Evolutionary conservation across 2,113 vertebrate genomes (phyloP).

Genomic region (Pagrus major): DNA sequence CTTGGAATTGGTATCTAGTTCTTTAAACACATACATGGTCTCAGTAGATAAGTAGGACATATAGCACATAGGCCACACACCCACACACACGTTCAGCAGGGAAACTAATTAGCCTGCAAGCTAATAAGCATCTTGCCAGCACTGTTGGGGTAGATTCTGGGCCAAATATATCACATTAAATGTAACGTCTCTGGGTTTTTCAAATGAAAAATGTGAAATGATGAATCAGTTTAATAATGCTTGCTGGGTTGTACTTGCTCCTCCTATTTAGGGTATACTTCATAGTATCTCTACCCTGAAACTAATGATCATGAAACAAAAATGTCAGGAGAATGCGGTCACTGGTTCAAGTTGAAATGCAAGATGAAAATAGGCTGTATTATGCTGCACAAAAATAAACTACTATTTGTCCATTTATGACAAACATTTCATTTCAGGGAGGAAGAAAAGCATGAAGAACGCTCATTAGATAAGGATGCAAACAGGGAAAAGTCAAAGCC

Average conservation of each 20-base stretch:
- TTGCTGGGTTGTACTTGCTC: not conserved
- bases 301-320: constrained; percentile 32
- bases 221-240: constrained; percentile 24
- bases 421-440: not conserved
- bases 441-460: not conserved
- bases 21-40: not conserved
- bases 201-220: not conserved
- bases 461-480: constrained; percentile 17
- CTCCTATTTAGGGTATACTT: not conserved
- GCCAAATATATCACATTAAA: constrained; percentile 18
- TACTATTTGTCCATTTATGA: not conserved
- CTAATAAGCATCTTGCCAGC: not conserved
- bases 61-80: not conserved
- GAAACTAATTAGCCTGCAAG: constrained; percentile 1
- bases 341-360: constrained; percentile 15
- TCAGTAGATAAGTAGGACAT: not conserved
- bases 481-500: constrained; percentile 27
- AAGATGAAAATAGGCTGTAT: not conserved
- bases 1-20: not conserved
- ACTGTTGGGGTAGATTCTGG: not conserved
- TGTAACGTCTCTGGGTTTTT: constrained; percentile 3
- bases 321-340: constrained; percentile 33
- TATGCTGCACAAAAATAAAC: not conserved
- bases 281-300: constrained; percentile 6
- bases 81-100: not conserved